Percentiles rank a stretch among this genome's conserved stretches.
Evolutionary conservation across 2,113 vertebrate genomes (phyloP).

Genomic region (Odobenus rosmarus): DNA sequence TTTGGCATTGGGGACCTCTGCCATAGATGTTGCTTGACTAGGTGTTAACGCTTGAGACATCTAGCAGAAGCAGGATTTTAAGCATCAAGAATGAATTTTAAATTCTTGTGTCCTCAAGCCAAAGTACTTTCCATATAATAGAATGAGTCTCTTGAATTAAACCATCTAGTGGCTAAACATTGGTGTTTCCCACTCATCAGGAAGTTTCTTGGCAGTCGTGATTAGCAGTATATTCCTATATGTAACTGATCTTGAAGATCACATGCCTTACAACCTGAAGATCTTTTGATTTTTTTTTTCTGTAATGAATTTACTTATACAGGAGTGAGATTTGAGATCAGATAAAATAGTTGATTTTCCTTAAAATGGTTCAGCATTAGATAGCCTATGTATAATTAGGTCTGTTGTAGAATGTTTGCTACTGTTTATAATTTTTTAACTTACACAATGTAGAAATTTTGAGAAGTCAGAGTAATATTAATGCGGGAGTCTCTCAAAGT

Average conservation of each 20-base stretch:
- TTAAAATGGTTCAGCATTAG: neutral
- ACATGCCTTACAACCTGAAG: neutral
- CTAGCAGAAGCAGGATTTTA: neutral
- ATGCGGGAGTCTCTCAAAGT: neutral
- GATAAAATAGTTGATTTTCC: neutral
- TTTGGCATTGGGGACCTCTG: neutral
- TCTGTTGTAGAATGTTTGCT: neutral
- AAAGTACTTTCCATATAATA: neutral
- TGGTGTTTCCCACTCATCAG: neutral
- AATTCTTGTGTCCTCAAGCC: conserved; percentile 27
- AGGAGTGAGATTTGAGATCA: neutral
- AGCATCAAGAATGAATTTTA: neutral
- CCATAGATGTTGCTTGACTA: neutral
- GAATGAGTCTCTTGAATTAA: neutral
- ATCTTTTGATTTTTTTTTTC: neutral
- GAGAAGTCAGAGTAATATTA: neutral
- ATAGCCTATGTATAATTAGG: neutral
- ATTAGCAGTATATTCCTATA: neutral
- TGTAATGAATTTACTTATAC: neutral
- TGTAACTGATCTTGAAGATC: neutral
- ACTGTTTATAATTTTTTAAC: neutral
- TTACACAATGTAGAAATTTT: neutral
- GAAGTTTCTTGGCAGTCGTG: neutral
- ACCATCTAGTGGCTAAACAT: neutral
- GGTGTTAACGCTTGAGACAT: neutral